These are phyloP conservation scores for Spheniscus mendiculus DNA, from an alignment of 2,113 vertebrate genomes.

Conservation along the genomic window DNA sequence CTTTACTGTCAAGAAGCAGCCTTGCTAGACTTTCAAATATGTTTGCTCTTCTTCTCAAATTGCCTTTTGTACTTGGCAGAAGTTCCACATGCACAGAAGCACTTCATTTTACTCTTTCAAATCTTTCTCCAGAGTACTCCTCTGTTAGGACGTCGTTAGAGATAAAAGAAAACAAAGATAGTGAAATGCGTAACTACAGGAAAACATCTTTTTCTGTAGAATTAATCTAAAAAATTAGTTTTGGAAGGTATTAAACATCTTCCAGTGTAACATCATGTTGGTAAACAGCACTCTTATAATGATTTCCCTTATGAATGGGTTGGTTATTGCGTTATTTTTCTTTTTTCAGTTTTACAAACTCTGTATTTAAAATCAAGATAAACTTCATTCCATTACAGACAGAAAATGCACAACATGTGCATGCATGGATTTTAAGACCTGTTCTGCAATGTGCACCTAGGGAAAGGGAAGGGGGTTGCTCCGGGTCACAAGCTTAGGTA, in stretches of 20 bases:
- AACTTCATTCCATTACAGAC: neutral
- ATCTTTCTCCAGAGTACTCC: neutral
- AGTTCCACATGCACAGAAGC: neutral
- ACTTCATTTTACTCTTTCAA: neutral
- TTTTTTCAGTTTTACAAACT: neutral
- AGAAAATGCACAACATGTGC: accelerated
- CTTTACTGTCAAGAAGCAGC: neutral
- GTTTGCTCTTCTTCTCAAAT: neutral
- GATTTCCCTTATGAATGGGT: neutral
- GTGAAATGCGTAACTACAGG: neutral
- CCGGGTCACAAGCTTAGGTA: too few relatives aligned
- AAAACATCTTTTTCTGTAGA: neutral
- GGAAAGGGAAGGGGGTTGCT: neutral
- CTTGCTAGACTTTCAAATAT: neutral
- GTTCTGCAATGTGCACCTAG: neutral
- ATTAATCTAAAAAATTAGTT: neutral
- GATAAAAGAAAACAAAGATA: neutral
- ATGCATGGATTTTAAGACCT: neutral
- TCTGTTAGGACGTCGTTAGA: neutral
- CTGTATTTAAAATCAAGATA: neutral
- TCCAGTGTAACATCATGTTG: neutral
- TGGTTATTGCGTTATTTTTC: neutral
- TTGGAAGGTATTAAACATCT: neutral
- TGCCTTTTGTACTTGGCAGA: neutral
- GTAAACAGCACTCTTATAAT: neutral